These are phyloP conservation scores for Halcyon leucocephala DNA, from an alignment of 2,797 vertebrate genomes.

Conservation along the genomic window DNA sequence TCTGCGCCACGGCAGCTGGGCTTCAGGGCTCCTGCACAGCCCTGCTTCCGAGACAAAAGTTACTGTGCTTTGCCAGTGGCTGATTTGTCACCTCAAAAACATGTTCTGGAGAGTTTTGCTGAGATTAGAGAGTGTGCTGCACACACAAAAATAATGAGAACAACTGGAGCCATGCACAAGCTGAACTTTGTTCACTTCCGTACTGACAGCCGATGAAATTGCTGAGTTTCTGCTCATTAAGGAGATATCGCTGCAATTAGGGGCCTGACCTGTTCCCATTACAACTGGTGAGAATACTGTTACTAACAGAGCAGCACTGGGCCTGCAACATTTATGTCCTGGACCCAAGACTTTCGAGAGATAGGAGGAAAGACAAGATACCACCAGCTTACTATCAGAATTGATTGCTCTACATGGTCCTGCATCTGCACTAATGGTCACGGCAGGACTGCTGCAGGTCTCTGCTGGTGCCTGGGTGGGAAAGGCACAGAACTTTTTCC, in stretches of 20 bases:
- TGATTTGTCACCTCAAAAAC: neutral
- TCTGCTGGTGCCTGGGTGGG: neutral
- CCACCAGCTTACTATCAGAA: neutral
- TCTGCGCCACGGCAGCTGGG: neutral
- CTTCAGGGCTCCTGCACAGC: neutral
- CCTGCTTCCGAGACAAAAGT: neutral
- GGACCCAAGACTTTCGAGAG: neutral
- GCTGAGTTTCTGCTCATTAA: slow-evolving; percentile 27
- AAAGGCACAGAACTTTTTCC: neutral
- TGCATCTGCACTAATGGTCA: neutral
- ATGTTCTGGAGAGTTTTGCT: neutral
- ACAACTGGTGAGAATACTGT: neutral
- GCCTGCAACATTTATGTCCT: neutral
- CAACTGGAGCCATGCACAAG: neutral
- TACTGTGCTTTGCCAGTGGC: neutral
- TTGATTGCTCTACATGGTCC: accelerated
- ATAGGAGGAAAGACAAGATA: neutral
- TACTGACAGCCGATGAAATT: neutral
- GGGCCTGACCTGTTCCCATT: neutral
- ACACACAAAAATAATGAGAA: neutral
- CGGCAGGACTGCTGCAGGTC: neutral
- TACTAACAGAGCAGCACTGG: neutral
- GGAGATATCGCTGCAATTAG: neutral
- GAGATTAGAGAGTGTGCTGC: neutral
- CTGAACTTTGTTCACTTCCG: neutral